Evolutionary conservation across 2,888 invertebrate species (phyloP).

Genomic region (Leucania comma): DNA sequence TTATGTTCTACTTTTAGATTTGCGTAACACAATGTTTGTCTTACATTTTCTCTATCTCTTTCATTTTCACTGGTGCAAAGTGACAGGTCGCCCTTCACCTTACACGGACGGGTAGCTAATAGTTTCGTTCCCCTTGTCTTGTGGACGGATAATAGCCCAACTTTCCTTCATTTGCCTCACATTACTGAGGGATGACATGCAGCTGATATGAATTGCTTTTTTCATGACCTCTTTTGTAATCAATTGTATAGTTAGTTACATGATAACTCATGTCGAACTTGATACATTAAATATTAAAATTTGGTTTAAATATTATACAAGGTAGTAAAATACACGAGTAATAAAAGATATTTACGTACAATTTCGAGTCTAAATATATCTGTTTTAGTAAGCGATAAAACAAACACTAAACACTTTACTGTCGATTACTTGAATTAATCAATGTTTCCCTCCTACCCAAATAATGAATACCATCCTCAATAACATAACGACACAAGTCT

Average conservation of each 20-base stretch:
- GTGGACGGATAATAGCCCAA: constrained; percentile 15
- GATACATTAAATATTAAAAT: too few species aligned
- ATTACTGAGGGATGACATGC: constrained; percentile 27
- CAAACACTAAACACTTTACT: constrained; percentile 31
- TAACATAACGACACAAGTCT: constrained; percentile 16
- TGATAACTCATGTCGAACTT: too few species aligned
- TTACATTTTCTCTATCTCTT: background rate
- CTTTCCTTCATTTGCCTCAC: constrained; percentile 42
- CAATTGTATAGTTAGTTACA: background rate
- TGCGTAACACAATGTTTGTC: too few species aligned
- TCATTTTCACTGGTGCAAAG: background rate
- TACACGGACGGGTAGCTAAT: constrained; percentile 7
- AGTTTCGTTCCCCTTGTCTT: constrained; percentile 10
- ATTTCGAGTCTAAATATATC: background rate
- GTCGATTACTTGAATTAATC: constrained; percentile 43
- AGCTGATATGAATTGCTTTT: constrained; percentile 16
- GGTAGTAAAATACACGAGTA: too few species aligned
- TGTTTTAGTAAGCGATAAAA: background rate
- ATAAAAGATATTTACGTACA: background rate
- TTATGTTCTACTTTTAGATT: too few species aligned
- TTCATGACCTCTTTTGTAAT: background rate
- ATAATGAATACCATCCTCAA: constrained; percentile 16
- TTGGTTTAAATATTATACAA: too few species aligned
- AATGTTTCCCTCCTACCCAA: background rate
- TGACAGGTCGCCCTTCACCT: constrained; percentile 31